A percentile compares a stretch with the other conserved stretches of the same genome.
Conservation (phyloP, 2,113 vertebrate genomes). For the Reinhardtius hippoglossoides region DNA sequence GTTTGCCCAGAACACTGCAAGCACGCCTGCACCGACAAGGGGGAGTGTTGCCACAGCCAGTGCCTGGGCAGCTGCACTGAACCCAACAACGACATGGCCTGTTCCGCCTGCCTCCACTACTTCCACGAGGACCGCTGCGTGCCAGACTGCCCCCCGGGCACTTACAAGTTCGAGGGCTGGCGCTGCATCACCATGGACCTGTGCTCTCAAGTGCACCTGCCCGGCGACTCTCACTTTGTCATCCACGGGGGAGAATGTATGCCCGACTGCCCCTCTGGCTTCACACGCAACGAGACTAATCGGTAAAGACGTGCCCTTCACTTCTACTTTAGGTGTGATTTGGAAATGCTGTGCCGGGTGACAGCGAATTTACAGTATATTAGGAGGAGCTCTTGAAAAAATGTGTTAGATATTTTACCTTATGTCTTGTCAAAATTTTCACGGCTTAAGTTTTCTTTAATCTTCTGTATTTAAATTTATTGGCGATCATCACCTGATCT, state of each 20-base stretch:
- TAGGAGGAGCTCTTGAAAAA: slow-evolving; percentile 4
- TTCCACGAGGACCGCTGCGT: slow-evolving; percentile 89
- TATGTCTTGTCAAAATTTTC: background rate
- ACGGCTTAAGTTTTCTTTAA: background rate
- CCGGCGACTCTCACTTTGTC: slow-evolving; percentile 88
- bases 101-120: slow-evolving; percentile 93
- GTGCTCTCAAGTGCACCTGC: slow-evolving; percentile 88
- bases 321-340: slow-evolving; percentile 21
- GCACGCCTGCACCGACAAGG: slow-evolving; percentile 88
- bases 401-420: background rate
- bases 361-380: slow-evolving; percentile 5
- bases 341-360: background rate
- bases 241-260: slow-evolving; percentile 95
- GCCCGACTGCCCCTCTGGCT: slow-evolving; percentile 94
- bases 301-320: slow-evolving; percentile 81
- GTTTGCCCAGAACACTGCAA: slow-evolving; percentile 91
- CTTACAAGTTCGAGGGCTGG: slow-evolving; percentile 97
- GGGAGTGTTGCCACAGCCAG: slow-evolving; percentile 93
- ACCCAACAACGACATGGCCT: slow-evolving; percentile 87
- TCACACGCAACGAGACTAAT: slow-evolving; percentile 90
- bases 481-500: too few species aligned
- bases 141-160: slow-evolving; percentile 88
- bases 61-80: slow-evolving; percentile 93
- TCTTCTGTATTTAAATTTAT: background rate
- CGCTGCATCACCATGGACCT: slow-evolving; percentile 93